Base-by-base conservation (phyloP, 1,140 invertebrate genomes). In the Drosophila sp. region DNA sequence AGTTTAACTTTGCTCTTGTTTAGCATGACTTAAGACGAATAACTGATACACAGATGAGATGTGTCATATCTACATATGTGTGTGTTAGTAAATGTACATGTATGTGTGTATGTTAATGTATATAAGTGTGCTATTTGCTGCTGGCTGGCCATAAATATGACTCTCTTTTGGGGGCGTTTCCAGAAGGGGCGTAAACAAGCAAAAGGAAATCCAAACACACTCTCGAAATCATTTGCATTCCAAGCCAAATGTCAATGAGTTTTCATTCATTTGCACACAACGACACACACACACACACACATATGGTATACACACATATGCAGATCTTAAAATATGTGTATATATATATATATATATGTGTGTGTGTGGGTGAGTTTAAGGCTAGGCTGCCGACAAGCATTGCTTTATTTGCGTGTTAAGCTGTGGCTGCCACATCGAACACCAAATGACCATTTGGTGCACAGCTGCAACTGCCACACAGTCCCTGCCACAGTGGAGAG, bases 391-490 rank as follows among this genome's bases (percentile, higher is more conserved):
- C 8, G 34, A 53, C 56, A 34, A 11, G 45, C 34, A 8, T 67
- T 61, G 50, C 62, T 65, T 65, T 57, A 72, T 72, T 57, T 71
- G 71, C 46, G 70, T 77, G 75, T 38, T 71, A 74, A 74, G 72
- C 72, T 70, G 72, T 45, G 51, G 72, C 58, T 64, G 69, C 57
- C 36, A 46, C 59, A 83, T 78, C 72, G 76, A 82, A 78, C 80
- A 82, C 79, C 76, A 75, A 82, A 78, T 75, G 76, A 65, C 65
- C 79, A 82, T 83, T 83, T 77, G 71, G 46, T 16, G 46, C 34
- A 65, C 67, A 58, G 61, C 51, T 75, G 41, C 46, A 62, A n/a
- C 18, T 66, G 43, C 57, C 40, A 46, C 34, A 16, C 9, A n/a
- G 14, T 18, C 2, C 9, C 13, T 43, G 36, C 29, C 27, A 34